Base-by-base conservation (phyloP, 2,113 vertebrate species). In the Marmota flaviventris region DNA sequence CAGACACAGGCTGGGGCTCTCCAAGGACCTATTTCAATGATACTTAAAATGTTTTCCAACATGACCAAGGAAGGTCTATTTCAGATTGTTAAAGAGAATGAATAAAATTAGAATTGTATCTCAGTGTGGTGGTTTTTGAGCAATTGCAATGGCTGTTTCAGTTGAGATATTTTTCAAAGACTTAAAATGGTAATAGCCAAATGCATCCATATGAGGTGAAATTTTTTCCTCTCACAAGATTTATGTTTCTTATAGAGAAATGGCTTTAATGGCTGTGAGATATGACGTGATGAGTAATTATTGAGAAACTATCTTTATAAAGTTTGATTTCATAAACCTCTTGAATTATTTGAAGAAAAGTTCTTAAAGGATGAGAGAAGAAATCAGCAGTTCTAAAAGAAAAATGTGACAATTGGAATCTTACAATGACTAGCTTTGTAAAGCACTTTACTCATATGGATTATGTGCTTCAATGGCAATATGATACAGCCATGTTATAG, bases 41-140 rank as follows among this genome's bases (percentile, higher is more conserved):
- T 53, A 61, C 81, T 96, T 87, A 85, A 84, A 88, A 85, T 70
- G 84, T 85, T 95, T 97, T 96, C 90, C 92, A 97, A 25, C 61
- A 96, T 82, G 63, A 34, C 81, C 75, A 76, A 79, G 42, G 58
- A 91, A 82, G 63, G 39, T 88, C 87, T 95, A 78, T 90, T 95
- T 94, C 70, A 91, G 70, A 79, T 86, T 48, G 58, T 79, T 85
- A 94, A 93, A 73, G 65, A 91, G 37, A 1, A 78, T 16, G 58
- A 72, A 92, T 88, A 96, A 87, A 95, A 81, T 92, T 88, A 92
- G 69, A 96, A 93, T 78, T 75, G 29, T 79, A 72, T 78, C 89
- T 89, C 77, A 48, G 51, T 85, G 84, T 86, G 70, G 22, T 5
- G n/a, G 25, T 22, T 42, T 14, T 91, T 73, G 73, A 91, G 24